Evolutionary conservation across 2,888 invertebrate species (phyloP), one percentile per base, ranked within the genome.

Genomic region (Nineta flava): DNA sequence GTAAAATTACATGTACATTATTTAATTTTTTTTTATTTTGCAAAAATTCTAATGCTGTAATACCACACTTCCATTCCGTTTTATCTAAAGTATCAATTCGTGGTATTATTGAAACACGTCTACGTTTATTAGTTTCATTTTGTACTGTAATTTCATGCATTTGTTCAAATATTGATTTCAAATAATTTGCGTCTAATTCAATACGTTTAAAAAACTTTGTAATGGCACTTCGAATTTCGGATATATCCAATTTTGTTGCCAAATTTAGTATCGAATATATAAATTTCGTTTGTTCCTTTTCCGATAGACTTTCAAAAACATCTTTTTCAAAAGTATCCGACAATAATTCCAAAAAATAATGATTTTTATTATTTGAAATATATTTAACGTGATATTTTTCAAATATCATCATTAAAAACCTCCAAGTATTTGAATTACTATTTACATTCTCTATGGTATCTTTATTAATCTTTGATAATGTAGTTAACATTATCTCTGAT

Each of bases 11-110:
- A 48, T 78, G 75, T 12, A 79, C 72, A 45, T 83, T 75, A 1
- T 70, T 64, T 54, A 94, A 73, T 64, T 84, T 87, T 64, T 85
- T 84, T 61, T 93, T 91, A 56, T 77, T 81, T 64, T 94, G 93
- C 12, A 91, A 71, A 54, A 86, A 78, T 66, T 94, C 94, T 21
- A 95, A 68, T 1, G 91, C 66, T 0, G 83, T 79, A 17, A 86
- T 76, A 1, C 90, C 87, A 47, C 83, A 70, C 59, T 78, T 82
- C 93, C 93, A 94, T 52, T 77, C 75, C 0, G 69, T 60, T 0
- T 76, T 77, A 56, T 80, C 78, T 1, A 81, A 67, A 31, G 83
- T 68, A 58, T 77, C 76, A n/a, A 74, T 66, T 1, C 76, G 73
- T 9, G 77, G 67, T 62, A 73, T 67, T 7, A 71, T 62, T 43